Evolutionary conservation across 1,140 invertebrate species (phyloP), one percentile per base, ranked within the genome.

Genomic region (Zeugodacus cucurbitae): DNA sequence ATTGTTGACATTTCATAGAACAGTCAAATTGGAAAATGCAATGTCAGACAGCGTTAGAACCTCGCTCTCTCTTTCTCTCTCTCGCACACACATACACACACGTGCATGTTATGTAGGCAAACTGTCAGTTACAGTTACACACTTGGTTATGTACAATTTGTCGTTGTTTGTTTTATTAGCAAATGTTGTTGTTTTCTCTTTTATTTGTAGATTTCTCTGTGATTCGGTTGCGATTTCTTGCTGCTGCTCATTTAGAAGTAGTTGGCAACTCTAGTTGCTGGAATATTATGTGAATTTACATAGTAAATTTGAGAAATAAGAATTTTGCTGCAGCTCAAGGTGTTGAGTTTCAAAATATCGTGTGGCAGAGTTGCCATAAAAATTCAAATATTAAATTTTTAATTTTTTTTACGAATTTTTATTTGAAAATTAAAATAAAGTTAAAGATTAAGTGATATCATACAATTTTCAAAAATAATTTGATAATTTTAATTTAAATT

Each of bases 21-120:
- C n/a, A 82, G 74, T 82, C 74, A 82, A 82, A 82, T 82, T 54
- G 74, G 44, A 82, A 82, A 82, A 82, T 74, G 74, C 74, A 82
- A 48, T 48, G 74, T 82, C 41, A 54, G 32, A 17, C 64, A 32
- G 5, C 17, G 14, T 29, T 17, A 70, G 64, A 37, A 26, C n/a
- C 58, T 20, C 17, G 0, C 2, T 17, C 48, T 17, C 48, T 4
- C n/a, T n/a, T 17, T 7, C 32, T 17, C 48, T 17, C 48, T 4
- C n/a, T n/a, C n/a, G 10, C 32, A 70, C 64, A 34, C 64, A 67
- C 64, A 20, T 11, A 70, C 7, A 34, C 64, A 14, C 26, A 37
- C 4, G 3, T 37, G 2, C 14, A 1, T 70, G 26, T 26, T n/a
- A 62, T 62, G 58, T 26, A 62, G 22, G n/a, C 58, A 62, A 26